Evolutionary conservation across 2,888 invertebrate genomes (phyloP).

Genomic region (Tipula helvola): DNA sequence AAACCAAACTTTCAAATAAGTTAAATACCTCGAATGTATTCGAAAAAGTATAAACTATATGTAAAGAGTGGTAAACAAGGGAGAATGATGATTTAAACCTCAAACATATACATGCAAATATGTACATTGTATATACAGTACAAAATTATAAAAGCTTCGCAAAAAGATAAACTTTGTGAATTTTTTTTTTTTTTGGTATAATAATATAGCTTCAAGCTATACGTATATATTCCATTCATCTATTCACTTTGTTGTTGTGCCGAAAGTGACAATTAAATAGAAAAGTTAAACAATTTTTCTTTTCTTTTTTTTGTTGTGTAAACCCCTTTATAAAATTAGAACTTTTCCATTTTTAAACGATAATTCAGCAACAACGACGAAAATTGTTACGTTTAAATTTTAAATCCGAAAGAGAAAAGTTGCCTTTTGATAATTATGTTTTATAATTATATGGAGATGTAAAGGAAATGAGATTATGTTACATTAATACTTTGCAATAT

Average conservation of each 20-base stretch:
- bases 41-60: not conserved
- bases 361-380: not conserved
- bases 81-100: too few relatives aligned
- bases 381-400: not conserved
- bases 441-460: not conserved
- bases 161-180: not conserved
- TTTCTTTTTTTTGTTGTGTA: not conserved
- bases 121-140: not conserved
- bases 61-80: not conserved
- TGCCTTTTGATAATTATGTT: not conserved
- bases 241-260: not conserved
- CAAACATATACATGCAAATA: too few relatives aligned
- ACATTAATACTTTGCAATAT: too few relatives aligned
- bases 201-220: not conserved
- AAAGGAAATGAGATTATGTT: too few relatives aligned
- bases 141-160: not conserved
- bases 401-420: not conserved
- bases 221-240: not conserved
- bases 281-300: not conserved
- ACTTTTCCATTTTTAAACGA: not conserved
- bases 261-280: not conserved
- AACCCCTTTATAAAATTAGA: not conserved
- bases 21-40: not conserved
- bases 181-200: not conserved
- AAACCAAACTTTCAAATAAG: not conserved